Percentiles rank a stretch among this genome's conserved stretches.
phyloP scores from a whole-genome alignment of 2,888 invertebrate genomes.

The Metopia argyrocephala region DNA sequence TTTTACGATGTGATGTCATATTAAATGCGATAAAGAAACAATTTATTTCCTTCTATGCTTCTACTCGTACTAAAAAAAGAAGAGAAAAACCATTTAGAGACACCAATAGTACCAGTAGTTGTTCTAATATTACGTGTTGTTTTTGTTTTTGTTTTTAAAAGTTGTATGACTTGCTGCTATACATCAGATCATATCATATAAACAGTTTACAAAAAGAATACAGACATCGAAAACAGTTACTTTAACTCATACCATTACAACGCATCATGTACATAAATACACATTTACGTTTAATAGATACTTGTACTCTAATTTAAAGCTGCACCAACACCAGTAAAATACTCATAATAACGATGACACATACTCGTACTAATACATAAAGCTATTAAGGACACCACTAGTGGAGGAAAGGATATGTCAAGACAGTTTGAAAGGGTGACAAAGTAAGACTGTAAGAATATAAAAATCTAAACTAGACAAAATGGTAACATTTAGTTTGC shows the following conservation, averaged over 20 bases:
- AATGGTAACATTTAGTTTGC: constrained; percentile 17
- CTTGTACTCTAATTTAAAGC: constrained; percentile 29
- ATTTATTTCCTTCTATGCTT: constrained; percentile 50
- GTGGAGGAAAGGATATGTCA: background rate
- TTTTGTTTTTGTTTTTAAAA: no score
- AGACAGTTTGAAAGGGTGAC: background rate
- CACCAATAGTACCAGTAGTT: background rate
- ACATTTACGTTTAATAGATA: constrained; percentile 21
- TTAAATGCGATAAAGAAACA: constrained; percentile 54
- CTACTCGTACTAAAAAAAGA: no score
- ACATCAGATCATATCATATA: constrained; percentile 25
- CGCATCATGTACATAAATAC: background rate
- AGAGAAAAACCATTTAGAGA: constrained; percentile 32
- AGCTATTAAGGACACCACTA: background rate
- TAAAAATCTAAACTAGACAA: constrained; percentile 10
- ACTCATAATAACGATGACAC: no score
- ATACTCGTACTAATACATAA: constrained; percentile 16
- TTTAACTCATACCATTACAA: background rate
- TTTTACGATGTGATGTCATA: constrained; percentile 54
- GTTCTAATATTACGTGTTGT: background rate
- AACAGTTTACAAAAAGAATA: constrained; percentile 3
- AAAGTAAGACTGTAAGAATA: background rate
- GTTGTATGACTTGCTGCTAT: no score
- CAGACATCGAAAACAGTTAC: background rate
- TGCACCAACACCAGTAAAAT: constrained; percentile 37